phyloP scores from a whole-genome alignment of 2,797 vertebrate genomes.

The Myiothlypis chrysogaster region DNA sequence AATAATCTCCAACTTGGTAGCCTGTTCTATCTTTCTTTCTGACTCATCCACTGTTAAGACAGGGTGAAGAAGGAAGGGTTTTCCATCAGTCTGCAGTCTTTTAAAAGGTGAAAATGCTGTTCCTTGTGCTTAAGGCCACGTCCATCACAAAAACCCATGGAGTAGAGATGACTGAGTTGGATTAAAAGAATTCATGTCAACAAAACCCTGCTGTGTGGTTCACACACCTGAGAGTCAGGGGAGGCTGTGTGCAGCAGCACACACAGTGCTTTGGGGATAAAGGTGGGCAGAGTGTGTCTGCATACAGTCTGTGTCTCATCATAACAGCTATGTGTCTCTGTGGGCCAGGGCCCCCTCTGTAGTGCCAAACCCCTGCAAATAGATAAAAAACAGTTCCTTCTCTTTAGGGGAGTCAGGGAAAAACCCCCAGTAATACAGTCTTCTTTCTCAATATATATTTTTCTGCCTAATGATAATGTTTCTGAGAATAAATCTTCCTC shows the following conservation, averaged over 20 bases:
- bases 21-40: background rate
- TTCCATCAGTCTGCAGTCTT: background rate
- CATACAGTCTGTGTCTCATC: background rate
- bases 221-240: background rate
- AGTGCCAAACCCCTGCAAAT: background rate
- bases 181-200: background rate
- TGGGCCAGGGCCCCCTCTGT: background rate
- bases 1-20: background rate
- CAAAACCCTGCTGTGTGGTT: background rate
- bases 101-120: background rate
- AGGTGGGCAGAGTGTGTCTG: background rate
- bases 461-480: background rate
- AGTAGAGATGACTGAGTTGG: background rate
- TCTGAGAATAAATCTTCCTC: background rate
- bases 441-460: background rate
- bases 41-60: background rate
- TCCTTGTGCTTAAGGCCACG: background rate
- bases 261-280: background rate
- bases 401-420: background rate
- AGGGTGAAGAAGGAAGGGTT: background rate
- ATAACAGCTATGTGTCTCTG: rapidly evolving
- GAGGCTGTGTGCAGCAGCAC: background rate
- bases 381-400: background rate
- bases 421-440: rapidly evolving
- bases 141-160: background rate